Evolutionary conservation across 2,113 vertebrate species (phyloP).

Genomic region (Thamnophis sirtalis): DNA sequence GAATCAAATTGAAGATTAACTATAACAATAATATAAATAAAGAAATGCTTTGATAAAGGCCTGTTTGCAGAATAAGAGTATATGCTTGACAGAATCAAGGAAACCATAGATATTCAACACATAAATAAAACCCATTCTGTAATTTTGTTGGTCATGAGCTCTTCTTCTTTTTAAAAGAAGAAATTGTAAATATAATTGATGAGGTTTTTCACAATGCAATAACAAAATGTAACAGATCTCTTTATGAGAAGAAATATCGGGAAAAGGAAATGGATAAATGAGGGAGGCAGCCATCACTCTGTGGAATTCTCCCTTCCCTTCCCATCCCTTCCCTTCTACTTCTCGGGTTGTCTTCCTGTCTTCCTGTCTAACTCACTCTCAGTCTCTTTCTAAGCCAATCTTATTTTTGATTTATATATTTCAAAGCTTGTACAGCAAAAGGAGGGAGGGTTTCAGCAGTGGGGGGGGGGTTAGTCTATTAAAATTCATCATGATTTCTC

Average conservation of each 20-base stretch:
- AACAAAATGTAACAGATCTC: conserved; percentile 36
- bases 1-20: neutral
- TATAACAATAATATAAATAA: neutral
- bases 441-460: conserved; percentile 57
- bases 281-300: conserved; percentile 20
- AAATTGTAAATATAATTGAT: conserved; percentile 15
- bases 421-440: conserved; percentile 59
- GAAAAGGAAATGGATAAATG: conserved; percentile 8
- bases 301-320: conserved; percentile 27
- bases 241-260: conserved; percentile 31
- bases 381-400: conserved; percentile 14
- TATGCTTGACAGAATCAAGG: conserved; percentile 48
- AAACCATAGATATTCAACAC: conserved; percentile 51
- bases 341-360: conserved; percentile 16
- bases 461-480: conserved; percentile 54
- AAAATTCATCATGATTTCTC: conserved; percentile 59
- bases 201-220: conserved; percentile 36
- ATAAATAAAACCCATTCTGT: conserved; percentile 52
- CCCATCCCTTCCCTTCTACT: conserved; percentile 26
- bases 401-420: conserved; percentile 60
- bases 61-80: conserved; percentile 41
- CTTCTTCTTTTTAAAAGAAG: conserved; percentile 35
- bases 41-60: conserved; percentile 35
- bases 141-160: conserved; percentile 31
- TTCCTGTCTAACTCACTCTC: neutral